Evolutionary conservation across 2,797 vertebrate species (phyloP).

Genomic region (Fistularia commersonii): DNA sequence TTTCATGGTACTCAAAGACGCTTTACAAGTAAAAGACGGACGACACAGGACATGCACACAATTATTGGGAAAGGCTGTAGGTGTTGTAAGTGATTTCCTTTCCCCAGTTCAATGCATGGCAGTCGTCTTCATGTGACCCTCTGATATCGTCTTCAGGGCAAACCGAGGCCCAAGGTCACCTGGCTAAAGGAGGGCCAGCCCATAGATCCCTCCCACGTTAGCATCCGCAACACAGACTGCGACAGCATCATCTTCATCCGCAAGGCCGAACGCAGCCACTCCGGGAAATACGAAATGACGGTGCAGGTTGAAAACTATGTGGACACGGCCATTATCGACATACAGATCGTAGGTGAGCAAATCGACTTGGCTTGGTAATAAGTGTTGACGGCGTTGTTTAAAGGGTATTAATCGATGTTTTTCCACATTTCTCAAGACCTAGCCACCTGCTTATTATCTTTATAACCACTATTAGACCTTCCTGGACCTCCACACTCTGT

Average conservation of each 20-base stretch:
- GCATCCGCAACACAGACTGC: conserved; percentile 92
- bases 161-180: conserved; percentile 89
- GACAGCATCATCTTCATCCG: conserved; percentile 98
- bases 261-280: conserved; percentile 92
- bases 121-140: background rate
- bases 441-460: background rate
- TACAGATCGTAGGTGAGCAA: conserved; percentile 90
- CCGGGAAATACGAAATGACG: conserved; percentile 90
- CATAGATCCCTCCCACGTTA: conserved; percentile 86
- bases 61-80: too few relatives aligned
- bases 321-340: conserved; percentile 87
- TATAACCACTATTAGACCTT: conserved; percentile 75
- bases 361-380: background rate
- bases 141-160: conserved; percentile 76
- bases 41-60: too few relatives aligned
- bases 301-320: conserved; percentile 90
- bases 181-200: conserved; percentile 88
- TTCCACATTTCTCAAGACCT: background rate
- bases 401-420: too few relatives aligned
- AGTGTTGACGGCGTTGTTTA: too few relatives aligned
- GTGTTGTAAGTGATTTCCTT: too few relatives aligned
- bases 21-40: too few relatives aligned
- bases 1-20: too few relatives aligned
- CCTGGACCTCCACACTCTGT: conserved; percentile 89
- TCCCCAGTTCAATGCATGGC: too few relatives aligned